Evolutionary conservation across 2,888 invertebrate species (phyloP), one percentile per base, ranked within the genome.

Genomic region (Drosophila fungiperda): DNA sequence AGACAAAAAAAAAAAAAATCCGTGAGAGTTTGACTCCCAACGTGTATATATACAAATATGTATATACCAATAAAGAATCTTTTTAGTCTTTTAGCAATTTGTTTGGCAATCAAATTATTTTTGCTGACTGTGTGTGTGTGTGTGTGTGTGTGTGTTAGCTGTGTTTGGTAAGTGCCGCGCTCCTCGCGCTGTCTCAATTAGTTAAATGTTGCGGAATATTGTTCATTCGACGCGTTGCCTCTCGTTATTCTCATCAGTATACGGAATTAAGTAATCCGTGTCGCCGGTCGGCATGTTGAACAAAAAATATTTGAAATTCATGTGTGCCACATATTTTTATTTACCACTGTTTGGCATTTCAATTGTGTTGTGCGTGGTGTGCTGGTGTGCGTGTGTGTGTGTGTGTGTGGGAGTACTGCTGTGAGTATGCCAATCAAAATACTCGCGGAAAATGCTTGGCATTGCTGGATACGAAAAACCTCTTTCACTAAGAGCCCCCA

Each of bases 301-400:
- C 87, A 87, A 88, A 87, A 87, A 88, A 85, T 85, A 83, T 88
- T 86, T 86, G 70, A 86, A 88, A 86, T 88, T 87, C 84, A 88
- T 86, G 82, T 82, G 80, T 78, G 78, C 76, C 59, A 76, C 76
- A 82, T 80, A 82, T 82, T 68, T 72, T 68, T 69, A 70, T 68
- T 64, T 68, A 63, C 63, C 76, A 61, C 66, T 78, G 80, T 71
- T 73, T 79, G 84, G 85, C 77, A 83, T 86, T 85, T 83, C 86
- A 81, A 84, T 84, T 83, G 87, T 72, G 66, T 58, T 65, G 52
- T 68, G 79, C 74, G 67, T 64, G 61, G 65, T 58, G 15, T 40
- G 50, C 11, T 33, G 52, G 52, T 35, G 58, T 59, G n/a, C n/a
- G 55, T 29, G 42, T 59, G 62, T 62, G 40, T 26, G 66, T 20